Percentiles rank a stretch among this genome's conserved stretches.
phyloP scores from a whole-genome alignment of 2,113 vertebrate species.

The Saccopteryx leptura region DNA sequence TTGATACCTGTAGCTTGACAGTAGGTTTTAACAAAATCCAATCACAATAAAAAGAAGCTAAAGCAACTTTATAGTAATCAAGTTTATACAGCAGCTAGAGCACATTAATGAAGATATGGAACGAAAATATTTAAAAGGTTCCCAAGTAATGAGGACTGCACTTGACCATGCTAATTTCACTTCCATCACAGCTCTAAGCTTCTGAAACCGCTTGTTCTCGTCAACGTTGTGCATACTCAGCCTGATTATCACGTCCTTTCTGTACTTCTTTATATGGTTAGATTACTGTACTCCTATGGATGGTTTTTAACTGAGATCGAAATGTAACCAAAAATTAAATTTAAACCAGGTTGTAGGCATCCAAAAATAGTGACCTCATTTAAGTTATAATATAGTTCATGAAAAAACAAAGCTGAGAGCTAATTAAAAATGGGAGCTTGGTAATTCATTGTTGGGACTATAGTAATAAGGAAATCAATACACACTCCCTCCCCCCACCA shows the following conservation, averaged over 20 bases:
- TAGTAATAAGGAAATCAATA: slow-evolving; percentile 35
- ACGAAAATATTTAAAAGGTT: slow-evolving; percentile 60
- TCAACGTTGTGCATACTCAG: slow-evolving; percentile 46
- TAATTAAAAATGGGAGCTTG: slow-evolving; percentile 61
- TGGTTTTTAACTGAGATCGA: slow-evolving; percentile 69
- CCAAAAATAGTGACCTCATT: slow-evolving; percentile 63
- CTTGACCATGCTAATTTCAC: slow-evolving; percentile 57
- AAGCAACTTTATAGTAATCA: slow-evolving; percentile 65
- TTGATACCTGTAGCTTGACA: slow-evolving; percentile 79
- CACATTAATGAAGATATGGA: slow-evolving; percentile 64
- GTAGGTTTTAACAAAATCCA: slow-evolving; percentile 82
- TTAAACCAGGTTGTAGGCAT: slow-evolving; percentile 70
- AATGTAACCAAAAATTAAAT: slow-evolving; percentile 69
- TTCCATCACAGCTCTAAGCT: slow-evolving; percentile 13
- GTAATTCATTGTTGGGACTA: slow-evolving; percentile 54
- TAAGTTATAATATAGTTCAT: slow-evolving; percentile 53
- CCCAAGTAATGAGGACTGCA: slow-evolving; percentile 7
- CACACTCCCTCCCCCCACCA: neutral
- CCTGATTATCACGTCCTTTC: slow-evolving; percentile 66
- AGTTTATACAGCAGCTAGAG: slow-evolving; percentile 67
- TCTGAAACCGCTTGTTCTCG: neutral
- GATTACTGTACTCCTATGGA: slow-evolving; percentile 64
- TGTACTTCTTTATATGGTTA: slow-evolving; percentile 45
- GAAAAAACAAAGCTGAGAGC: slow-evolving; percentile 61
- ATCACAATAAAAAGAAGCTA: slow-evolving; percentile 74